These are phyloP conservation scores for Cephalotes varians DNA, from an alignment of 2,888 invertebrate genomes.

Conservation along the genomic window DNA sequence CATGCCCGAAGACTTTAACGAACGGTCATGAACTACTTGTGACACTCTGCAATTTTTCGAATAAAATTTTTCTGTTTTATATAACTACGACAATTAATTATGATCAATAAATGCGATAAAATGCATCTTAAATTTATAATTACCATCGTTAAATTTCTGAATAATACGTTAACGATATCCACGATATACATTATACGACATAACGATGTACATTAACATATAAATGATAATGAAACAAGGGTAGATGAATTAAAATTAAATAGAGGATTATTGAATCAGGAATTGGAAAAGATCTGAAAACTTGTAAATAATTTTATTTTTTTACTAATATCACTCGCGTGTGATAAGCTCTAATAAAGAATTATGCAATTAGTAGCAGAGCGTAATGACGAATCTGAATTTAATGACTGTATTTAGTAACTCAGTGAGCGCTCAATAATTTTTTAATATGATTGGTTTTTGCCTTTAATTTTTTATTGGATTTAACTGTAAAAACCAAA, in stretches of 20 bases:
- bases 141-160: background rate
- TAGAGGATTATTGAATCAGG: background rate
- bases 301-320: background rate
- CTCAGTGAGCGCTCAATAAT: no score
- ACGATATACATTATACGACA: no score
- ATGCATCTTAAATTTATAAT: background rate
- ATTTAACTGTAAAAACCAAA: no score
- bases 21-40: constrained; percentile 24
- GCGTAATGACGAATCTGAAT: background rate
- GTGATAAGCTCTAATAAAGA: background rate
- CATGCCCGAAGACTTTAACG: constrained; percentile 19
- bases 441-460: no score
- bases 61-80: background rate
- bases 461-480: no score
- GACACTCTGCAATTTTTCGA: background rate
- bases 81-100: background rate
- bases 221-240: background rate
- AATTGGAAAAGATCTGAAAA: background rate
- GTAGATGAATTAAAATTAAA: background rate
- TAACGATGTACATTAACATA: no score
- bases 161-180: background rate
- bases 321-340: background rate
- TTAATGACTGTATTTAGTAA: no score
- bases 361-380: background rate
- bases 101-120: background rate